Evolutionary conservation across 2,113 vertebrate species (phyloP).

Genomic region (Indicator indicator): DNA sequence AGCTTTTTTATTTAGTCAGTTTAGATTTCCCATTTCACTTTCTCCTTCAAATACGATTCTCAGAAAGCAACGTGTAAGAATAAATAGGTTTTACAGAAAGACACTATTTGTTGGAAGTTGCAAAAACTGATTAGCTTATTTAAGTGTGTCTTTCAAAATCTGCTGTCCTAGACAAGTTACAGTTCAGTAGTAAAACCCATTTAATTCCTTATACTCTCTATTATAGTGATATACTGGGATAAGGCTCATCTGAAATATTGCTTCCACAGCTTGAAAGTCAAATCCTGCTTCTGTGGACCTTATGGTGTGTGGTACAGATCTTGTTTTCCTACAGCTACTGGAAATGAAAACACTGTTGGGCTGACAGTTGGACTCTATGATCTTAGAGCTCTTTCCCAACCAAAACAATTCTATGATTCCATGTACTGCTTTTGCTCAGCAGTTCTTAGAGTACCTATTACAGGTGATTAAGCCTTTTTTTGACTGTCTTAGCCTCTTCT

Average conservation of each 20-base stretch:
- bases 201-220: background rate
- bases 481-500: background rate
- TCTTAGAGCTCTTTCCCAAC: too few relatives aligned
- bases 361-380: too few relatives aligned
- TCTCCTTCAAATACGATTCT: background rate
- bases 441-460: background rate
- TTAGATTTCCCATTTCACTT: background rate
- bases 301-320: background rate
- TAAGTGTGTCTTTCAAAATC: background rate
- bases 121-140: background rate
- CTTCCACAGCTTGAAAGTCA: background rate
- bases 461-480: background rate
- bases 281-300: background rate
- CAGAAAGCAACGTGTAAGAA: background rate
- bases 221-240: background rate
- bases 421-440: background rate
- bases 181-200: background rate
- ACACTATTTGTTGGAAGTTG: background rate
- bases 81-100: background rate
- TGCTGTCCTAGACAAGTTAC: background rate
- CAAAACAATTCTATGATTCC: background rate
- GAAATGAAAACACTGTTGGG: background rate
- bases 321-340: background rate
- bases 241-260: background rate
- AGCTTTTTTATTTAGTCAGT: background rate